These are phyloP conservation scores for Melopsittacus undulatus DNA, from an alignment of 2,797 vertebrate species.

Conservation along the genomic window DNA sequence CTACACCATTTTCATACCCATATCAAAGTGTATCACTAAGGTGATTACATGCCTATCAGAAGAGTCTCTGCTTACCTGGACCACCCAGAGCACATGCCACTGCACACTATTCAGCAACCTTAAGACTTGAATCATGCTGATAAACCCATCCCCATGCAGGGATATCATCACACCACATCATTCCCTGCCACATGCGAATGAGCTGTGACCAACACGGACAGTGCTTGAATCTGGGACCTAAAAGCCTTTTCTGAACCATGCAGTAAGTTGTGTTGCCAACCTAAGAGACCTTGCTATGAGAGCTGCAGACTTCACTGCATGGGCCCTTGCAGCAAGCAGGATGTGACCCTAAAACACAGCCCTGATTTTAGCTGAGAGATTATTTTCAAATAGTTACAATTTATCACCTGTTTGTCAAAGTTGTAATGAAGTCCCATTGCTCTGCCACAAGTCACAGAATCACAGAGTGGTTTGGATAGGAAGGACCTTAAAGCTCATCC, in stretches of 20 bases:
- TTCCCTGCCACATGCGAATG: accelerated
- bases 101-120: background rate
- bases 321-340: background rate
- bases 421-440: background rate
- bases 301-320: background rate
- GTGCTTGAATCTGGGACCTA: background rate
- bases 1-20: background rate
- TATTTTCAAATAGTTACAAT: background rate
- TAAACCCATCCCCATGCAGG: accelerated
- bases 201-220: accelerated
- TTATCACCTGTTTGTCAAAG: background rate
- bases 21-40: accelerated
- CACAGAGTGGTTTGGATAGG: background rate
- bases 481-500: background rate
- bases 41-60: background rate
- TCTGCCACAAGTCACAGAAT: background rate
- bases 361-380: background rate
- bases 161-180: background rate
- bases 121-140: background rate
- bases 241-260: background rate
- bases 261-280: background rate
- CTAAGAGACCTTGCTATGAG: background rate
- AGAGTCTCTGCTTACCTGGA: background rate
- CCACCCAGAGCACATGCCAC: background rate
- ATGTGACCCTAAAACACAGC: background rate